Base-by-base conservation (phyloP, 2,113 vertebrate species). In the Sceloporus undulatus region DNA sequence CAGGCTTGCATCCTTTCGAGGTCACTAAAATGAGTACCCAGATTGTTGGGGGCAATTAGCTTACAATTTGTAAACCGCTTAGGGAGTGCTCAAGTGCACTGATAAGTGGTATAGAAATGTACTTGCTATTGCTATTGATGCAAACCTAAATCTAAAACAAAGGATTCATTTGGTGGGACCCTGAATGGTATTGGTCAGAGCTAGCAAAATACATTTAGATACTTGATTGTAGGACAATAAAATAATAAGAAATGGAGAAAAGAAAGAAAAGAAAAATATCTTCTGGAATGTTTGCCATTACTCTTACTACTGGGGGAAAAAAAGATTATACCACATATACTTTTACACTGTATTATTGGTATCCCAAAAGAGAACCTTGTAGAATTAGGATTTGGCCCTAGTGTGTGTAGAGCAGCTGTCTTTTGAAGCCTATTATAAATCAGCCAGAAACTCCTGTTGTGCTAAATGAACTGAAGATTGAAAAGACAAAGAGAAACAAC, bases 331-430 rank as follows among this genome's bases (percentile, higher is more conserved):
- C 9, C 65, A 27, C 16, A 18, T 11, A 86, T 82, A 88, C 8
- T 91, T 90, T 75, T 88, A 85, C 89, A 87, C 87, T 54, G 92
- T 87, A 90, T 90, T 91, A 90, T 78, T 76, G 90, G 71, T 56
- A 34, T 56, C 21, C 68, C 10, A 1, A 85, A 93, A 91, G 85
- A 71, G 54, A 93, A 88, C 86, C 85, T 87, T 73, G 76, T 92
- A 89, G 90, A 95, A 94, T 95, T 93, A 91, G 79, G 77, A 90
- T 94, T 93, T 84, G 62, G 62, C 85, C 92, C 91, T 93, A 88
- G 83, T 90, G 83, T 94, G 82, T 85, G 75, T 40, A 87, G 86
- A 95, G 65, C 34, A 90, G 16, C 82, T 91, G 59, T 85, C 80
- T 93, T 82, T 89, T 85, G 88, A 93, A 92, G 29, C 11, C 8